phyloP scores from a whole-genome alignment of 2,888 invertebrate species.

The Erebia ligea region DNA sequence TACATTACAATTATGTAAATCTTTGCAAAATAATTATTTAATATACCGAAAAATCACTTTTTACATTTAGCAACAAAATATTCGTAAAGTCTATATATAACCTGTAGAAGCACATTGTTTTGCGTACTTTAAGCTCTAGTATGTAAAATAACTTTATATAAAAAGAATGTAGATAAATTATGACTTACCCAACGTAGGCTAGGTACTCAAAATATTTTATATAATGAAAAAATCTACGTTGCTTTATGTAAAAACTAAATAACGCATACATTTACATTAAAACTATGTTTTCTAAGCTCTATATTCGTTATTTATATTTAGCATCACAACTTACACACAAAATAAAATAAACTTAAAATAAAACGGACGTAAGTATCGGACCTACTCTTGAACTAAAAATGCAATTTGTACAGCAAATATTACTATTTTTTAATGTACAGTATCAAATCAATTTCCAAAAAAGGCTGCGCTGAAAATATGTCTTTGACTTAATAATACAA shows the following conservation, averaged over 20 bases:
- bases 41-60: slow-evolving; percentile 35
- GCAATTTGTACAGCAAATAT: not conserved
- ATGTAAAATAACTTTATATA: not conserved
- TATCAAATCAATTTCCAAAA: not conserved
- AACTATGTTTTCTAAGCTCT: slow-evolving; percentile 46
- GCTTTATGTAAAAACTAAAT: slow-evolving; percentile 34
- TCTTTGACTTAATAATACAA: not conserved
- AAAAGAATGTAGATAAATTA: not conserved
- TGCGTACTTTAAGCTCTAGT: not conserved
- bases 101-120: not conserved
- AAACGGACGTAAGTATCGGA: not conserved
- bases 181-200: not conserved
- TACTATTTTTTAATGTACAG: not conserved
- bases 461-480: not conserved
- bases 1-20: slow-evolving; percentile 39
- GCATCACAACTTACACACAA: slow-evolving; percentile 35
- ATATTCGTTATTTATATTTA: slow-evolving; percentile 40
- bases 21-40: slow-evolving; percentile 51
- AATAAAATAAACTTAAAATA: not conserved
- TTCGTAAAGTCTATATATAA: not conserved
- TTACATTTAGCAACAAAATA: slow-evolving; percentile 44
- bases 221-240: slow-evolving; percentile 19
- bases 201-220: not conserved
- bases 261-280: slow-evolving; percentile 21
- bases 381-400: not conserved